Conservation (phyloP, 92 coral and sea anemone species). For the Anthopleura xanthogrammica region DNA sequence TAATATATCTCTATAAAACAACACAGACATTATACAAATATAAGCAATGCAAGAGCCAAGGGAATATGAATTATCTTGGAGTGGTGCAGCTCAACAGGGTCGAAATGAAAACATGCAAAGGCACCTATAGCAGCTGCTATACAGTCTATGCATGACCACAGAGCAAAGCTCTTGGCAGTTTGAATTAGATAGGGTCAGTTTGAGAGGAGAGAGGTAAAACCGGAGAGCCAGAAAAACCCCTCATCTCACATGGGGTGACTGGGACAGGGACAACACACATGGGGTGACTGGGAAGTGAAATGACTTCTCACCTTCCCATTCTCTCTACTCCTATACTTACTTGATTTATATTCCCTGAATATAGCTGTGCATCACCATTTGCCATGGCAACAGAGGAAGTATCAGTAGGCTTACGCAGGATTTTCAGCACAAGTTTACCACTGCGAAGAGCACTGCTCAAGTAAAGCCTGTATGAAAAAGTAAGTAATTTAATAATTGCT, state of each 20-base stretch:
- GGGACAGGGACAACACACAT: too few species aligned
- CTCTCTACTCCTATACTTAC: neutral
- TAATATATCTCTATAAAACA: constrained; percentile 36
- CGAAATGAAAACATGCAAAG: too few species aligned
- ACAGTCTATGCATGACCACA: neutral
- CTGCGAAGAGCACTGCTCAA: constrained; percentile 79
- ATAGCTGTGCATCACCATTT: constrained; percentile 36
- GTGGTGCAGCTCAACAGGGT: too few species aligned
- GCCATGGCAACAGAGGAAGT: constrained; percentile 7
- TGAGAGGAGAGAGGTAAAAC: too few species aligned
- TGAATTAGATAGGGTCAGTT: too few species aligned
- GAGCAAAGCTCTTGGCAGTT: neutral
- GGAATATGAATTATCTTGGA: neutral
- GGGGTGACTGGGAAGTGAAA: neutral
- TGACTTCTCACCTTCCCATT: neutral
- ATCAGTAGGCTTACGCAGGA: constrained; percentile 26
- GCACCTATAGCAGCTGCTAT: too few species aligned
- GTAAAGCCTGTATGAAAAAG: constrained; percentile 49
- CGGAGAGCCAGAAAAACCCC: too few species aligned
- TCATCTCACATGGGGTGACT: too few species aligned
- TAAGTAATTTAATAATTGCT: neutral
- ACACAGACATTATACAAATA: neutral
- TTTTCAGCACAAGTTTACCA: constrained; percentile 65
- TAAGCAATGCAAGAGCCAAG: neutral
- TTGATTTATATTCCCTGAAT: constrained; percentile 6